phyloP scores from a whole-genome alignment of 2,113 vertebrate genomes.

The Corynorhinus townsendii region DNA sequence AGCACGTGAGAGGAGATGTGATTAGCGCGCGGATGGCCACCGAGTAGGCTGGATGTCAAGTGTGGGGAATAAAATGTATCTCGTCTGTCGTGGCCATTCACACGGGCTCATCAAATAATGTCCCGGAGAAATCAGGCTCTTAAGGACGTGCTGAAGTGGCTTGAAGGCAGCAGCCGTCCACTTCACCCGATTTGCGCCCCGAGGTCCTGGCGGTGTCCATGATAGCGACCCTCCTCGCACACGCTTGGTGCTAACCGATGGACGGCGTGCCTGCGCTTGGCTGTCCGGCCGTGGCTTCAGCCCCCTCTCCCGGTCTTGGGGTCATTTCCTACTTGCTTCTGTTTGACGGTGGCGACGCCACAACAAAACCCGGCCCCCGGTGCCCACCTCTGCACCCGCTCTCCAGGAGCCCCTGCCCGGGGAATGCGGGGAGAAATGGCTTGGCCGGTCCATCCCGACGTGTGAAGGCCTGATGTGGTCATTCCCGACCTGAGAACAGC shows the following conservation, averaged over 20 bases:
- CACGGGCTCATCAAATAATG: background rate
- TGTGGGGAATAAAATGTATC: background rate
- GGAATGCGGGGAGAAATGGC: background rate
- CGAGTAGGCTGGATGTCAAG: background rate
- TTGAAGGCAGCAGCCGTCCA: background rate
- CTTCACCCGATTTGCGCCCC: background rate
- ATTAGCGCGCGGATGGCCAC: background rate
- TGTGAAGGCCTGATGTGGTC: background rate
- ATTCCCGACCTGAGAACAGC: background rate
- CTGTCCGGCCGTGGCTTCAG: background rate
- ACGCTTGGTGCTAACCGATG: background rate
- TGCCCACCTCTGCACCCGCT: too few species aligned
- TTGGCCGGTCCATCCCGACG: rapidly evolving
- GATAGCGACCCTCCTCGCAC: background rate
- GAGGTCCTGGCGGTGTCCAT: too few species aligned
- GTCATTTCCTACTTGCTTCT: background rate
- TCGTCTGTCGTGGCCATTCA: background rate
- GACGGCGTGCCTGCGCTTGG: background rate
- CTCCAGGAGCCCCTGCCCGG: background rate
- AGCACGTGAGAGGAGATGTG: background rate
- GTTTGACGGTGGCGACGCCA: background rate
- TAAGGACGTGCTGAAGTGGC: background rate
- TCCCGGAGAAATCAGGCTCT: background rate
- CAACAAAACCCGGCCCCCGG: background rate
- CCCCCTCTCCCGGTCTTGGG: background rate